phyloP scores from a whole-genome alignment of 1,140 invertebrate species.

The Globodera rostochiensis region DNA sequence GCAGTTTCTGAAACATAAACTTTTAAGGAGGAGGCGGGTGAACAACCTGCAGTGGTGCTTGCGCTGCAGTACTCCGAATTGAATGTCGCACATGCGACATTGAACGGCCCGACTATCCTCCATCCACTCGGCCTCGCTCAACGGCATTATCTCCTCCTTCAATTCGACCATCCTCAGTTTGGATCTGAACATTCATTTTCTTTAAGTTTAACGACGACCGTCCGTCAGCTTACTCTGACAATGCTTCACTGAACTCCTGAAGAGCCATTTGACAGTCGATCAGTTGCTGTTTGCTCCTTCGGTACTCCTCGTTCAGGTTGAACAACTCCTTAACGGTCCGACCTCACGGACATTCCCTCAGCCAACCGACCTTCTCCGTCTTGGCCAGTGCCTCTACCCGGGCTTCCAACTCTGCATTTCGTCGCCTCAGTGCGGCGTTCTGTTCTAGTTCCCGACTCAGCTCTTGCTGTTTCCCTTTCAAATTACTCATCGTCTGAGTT shows the following conservation, averaged over 20 bases:
- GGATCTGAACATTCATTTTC: slow-evolving; percentile 47
- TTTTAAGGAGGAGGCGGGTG: not conserved
- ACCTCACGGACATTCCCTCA: slow-evolving; percentile 11
- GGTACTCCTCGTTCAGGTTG: slow-evolving; percentile 35
- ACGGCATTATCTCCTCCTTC: slow-evolving; percentile 51
- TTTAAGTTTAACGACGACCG: no score
- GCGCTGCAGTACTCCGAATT: slow-evolving; percentile 42
- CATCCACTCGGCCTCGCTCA: slow-evolving; percentile 49
- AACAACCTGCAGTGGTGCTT: slow-evolving; percentile 55
- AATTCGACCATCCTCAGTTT: slow-evolving; percentile 49
- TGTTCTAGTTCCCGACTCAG: slow-evolving; percentile 37
- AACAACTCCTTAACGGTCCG: slow-evolving; percentile 39
- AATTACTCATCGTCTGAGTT: not conserved
- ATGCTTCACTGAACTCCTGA: slow-evolving; percentile 49
- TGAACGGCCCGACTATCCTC: slow-evolving; percentile 43
- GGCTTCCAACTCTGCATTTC: slow-evolving; percentile 24
- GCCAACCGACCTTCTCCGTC: slow-evolving; percentile 15
- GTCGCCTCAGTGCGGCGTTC: slow-evolving; percentile 26
- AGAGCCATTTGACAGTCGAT: slow-evolving; percentile 39
- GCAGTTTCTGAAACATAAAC: slow-evolving; percentile 44
- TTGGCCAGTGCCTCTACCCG: slow-evolving; percentile 22
- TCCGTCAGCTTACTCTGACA: slow-evolving; percentile 44
- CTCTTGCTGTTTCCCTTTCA: slow-evolving; percentile 52
- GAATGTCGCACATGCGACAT: slow-evolving; percentile 37
- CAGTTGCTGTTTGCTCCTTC: slow-evolving; percentile 34